Evolutionary conservation across 2,113 vertebrate genomes (phyloP).

Genomic region (Sapajus apella): DNA sequence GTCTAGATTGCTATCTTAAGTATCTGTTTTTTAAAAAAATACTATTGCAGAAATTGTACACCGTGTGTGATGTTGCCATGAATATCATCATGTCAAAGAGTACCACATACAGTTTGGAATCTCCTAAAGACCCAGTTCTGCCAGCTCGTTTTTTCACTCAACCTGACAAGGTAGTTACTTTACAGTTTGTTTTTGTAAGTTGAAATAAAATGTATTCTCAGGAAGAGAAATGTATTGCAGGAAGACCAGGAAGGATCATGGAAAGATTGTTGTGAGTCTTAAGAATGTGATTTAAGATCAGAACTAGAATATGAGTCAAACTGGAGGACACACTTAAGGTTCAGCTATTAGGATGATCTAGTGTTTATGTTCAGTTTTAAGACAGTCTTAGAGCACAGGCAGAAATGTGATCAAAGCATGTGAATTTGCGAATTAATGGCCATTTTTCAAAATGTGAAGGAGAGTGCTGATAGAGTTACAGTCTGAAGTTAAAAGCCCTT

Average conservation of each 20-base stretch:
- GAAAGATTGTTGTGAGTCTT: not conserved
- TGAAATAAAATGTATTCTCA: not conserved
- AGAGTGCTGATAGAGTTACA: not conserved
- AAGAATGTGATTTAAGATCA: not conserved
- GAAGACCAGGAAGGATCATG: not conserved
- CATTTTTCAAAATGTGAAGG: not conserved
- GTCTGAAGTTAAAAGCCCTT: not conserved
- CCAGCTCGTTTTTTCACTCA: conserved; percentile 97
- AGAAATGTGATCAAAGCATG: not conserved
- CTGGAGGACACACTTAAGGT: not conserved
- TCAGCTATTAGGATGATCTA: not conserved
- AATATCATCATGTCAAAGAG: conserved; percentile 99
- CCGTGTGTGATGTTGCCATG: conserved; percentile 99
- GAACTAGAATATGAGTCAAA: not conserved
- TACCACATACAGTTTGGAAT: conserved; percentile 99
- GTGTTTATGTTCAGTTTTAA: not conserved
- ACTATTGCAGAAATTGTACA: conserved; percentile 94
- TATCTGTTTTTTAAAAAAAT: not conserved
- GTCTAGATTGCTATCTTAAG: not conserved
- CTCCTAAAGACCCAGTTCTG: conserved; percentile 97
- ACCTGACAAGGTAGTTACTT: conserved; percentile 93
- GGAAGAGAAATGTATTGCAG: too few relatives aligned
- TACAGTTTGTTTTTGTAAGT: conserved; percentile 45
- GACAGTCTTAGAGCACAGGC: not conserved
- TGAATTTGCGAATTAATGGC: not conserved